Evolutionary conservation across 2,888 invertebrate genomes (phyloP).

Genomic region (Drosophila birchii): DNA sequence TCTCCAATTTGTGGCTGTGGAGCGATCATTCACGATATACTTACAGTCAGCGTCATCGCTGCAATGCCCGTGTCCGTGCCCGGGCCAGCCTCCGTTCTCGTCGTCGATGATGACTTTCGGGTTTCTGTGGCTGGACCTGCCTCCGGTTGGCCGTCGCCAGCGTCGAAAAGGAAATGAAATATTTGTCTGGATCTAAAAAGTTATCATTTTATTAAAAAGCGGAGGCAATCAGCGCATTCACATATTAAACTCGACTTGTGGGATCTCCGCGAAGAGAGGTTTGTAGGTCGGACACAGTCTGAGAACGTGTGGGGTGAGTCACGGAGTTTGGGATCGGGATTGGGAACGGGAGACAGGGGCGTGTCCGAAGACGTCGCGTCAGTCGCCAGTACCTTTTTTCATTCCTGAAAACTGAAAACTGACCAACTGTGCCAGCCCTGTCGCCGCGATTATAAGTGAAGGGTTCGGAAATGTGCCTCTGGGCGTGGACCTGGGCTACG

Average conservation of each 20-base stretch:
- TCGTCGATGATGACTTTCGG: conserved; percentile 72
- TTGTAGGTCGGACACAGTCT: conserved; percentile 58
- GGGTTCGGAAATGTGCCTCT: conserved; percentile 23
- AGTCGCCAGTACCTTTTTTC: conserved; percentile 53
- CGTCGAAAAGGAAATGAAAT: conserved; percentile 81
- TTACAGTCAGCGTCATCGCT: conserved; percentile 37
- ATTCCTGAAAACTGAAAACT: conserved; percentile 23
- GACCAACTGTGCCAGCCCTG: conserved; percentile 59
- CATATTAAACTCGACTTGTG: conserved; percentile 78
- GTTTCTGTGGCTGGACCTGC: conserved; percentile 49
- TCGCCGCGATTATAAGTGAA: conserved; percentile 43
- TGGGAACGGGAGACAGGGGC: conserved; percentile 79
- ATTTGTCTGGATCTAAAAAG: conserved; percentile 83
- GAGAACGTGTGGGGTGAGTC: conserved; percentile 31
- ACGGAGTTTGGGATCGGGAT: conserved; percentile 4
- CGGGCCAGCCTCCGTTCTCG: conserved; percentile 11
- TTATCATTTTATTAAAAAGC: conserved; percentile 83
- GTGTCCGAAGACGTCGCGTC: conserved; percentile 80
- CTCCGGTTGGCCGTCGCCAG: conserved; percentile 51
- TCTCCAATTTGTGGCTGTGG: conserved; percentile 77
- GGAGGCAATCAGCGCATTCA: conserved; percentile 83
- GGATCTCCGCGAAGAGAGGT: conserved; percentile 65
- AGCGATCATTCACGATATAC: conserved; percentile 77
- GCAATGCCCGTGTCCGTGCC: conserved; percentile 44
- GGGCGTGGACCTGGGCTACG: conserved; percentile 50